phyloP scores from a whole-genome alignment of 2,888 invertebrate species.

The Corythucha ciliata region DNA sequence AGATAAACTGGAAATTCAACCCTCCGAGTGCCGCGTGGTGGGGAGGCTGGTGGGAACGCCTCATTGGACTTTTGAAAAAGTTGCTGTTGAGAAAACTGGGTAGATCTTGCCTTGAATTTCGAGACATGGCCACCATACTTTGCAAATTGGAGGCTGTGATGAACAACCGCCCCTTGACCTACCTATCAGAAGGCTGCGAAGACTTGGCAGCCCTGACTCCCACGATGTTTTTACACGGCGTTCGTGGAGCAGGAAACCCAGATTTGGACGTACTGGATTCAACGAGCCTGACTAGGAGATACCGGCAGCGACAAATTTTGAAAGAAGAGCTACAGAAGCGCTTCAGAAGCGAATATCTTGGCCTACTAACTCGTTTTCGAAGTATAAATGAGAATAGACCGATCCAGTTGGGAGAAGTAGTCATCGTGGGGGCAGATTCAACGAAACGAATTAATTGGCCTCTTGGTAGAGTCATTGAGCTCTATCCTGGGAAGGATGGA shows the following conservation, averaged over 20 bases:
- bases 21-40: constrained; percentile 7
- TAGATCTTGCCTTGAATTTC: not conserved
- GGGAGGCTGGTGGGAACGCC: constrained; percentile 4
- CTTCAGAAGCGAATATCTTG: constrained; percentile 6
- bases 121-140: not conserved
- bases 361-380: no score
- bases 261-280: constrained; percentile 3
- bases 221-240: not conserved
- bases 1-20: constrained; percentile 3
- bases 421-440: constrained; percentile 12
- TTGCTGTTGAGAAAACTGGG: constrained; percentile 2
- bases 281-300: not conserved
- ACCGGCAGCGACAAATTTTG: not conserved
- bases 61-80: not conserved
- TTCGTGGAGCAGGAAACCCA: not conserved
- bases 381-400: no score
- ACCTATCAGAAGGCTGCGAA: not conserved
- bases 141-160: not conserved
- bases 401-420: constrained; percentile 18
- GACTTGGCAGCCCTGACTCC: not conserved
- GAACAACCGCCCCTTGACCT: constrained; percentile 6
- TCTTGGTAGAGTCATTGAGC: not conserved
- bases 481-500: constrained; percentile 17
- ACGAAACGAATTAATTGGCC: constrained; percentile 23
- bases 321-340: not conserved